These are phyloP conservation scores for Pristiophorus japonicus DNA, from an alignment of 2,113 vertebrate species.

Conservation along the genomic window DNA sequence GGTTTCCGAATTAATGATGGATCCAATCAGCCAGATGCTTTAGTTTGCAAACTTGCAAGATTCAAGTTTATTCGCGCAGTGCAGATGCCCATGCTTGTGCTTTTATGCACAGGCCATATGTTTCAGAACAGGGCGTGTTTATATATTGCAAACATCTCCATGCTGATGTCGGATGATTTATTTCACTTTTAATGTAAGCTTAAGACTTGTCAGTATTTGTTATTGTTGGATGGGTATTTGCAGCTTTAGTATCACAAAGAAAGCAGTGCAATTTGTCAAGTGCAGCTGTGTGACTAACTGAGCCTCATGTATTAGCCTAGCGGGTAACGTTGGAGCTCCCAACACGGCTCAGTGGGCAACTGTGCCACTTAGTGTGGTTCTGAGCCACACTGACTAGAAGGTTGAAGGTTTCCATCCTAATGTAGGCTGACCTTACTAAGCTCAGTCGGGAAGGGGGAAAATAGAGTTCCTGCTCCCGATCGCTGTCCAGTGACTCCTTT, in stretches of 20 bases:
- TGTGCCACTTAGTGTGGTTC: background rate
- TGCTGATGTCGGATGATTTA: background rate
- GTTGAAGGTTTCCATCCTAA: background rate
- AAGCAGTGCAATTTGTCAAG: background rate
- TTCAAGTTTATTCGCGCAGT: background rate
- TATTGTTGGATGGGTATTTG: background rate
- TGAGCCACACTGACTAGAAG: background rate
- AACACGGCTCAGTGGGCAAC: background rate
- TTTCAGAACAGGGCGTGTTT: background rate
- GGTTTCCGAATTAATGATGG: background rate
- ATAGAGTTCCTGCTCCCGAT: background rate
- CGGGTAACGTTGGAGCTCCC: background rate
- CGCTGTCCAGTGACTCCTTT: background rate
- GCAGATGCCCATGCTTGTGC: background rate
- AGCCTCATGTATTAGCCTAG: background rate
- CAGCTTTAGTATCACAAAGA: background rate
- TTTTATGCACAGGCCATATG: background rate
- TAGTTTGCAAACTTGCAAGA: background rate
- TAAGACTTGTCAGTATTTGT: background rate
- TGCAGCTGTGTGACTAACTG: background rate
- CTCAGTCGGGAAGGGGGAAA: too few species aligned
- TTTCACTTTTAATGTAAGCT: conserved; percentile 17
- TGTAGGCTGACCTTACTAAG: background rate
- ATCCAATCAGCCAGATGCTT: background rate
- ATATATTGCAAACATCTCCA: background rate